A percentile compares a stretch with the other conserved stretches of the same genome.
These are phyloP conservation scores for Stichodactyla mertensii DNA, from an alignment of 64 coral and sea anemone species.

Conservation along the genomic window DNA sequence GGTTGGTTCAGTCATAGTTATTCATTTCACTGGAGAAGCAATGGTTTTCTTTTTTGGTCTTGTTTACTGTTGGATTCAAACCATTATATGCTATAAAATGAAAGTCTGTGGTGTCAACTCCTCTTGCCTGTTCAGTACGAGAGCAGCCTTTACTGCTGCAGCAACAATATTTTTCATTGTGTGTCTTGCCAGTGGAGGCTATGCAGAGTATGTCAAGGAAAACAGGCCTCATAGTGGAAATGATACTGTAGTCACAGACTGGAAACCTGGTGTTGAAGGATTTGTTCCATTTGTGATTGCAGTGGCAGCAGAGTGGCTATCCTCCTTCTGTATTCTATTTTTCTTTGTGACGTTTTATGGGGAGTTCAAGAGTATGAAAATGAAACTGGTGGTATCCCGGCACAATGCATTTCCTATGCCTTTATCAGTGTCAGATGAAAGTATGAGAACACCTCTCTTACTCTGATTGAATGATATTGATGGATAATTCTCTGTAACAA, in stretches of 20 bases:
- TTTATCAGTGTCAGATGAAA: conserved; percentile 47
- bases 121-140: conserved; percentile 32
- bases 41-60: conserved; percentile 56
- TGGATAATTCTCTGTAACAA: no score
- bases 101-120: conserved; percentile 75
- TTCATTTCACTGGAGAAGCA: conserved; percentile 40
- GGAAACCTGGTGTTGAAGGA: conserved; percentile 27
- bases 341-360: conserved; percentile 79
- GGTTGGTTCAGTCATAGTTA: conserved; percentile 22
- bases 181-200: conserved; percentile 26
- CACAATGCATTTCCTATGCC: conserved; percentile 43
- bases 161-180: conserved; percentile 39
- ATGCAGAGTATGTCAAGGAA: conserved; percentile 28
- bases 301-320: conserved; percentile 64
- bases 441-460: conserved; percentile 32
- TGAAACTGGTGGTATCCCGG: conserved; percentile 61
- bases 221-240: background rate
- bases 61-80: conserved; percentile 70
- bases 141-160: conserved; percentile 18
- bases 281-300: conserved; percentile 45
- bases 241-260: conserved; percentile 5
- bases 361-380: conserved; percentile 74
- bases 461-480: background rate
- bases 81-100: conserved; percentile 77
- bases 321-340: conserved; percentile 38